A percentile compares a stretch with the other conserved stretches of the same genome.
These are phyloP conservation scores for Pedicia rivosa DNA, from an alignment of 2,888 invertebrate genomes.

Conservation along the genomic window DNA sequence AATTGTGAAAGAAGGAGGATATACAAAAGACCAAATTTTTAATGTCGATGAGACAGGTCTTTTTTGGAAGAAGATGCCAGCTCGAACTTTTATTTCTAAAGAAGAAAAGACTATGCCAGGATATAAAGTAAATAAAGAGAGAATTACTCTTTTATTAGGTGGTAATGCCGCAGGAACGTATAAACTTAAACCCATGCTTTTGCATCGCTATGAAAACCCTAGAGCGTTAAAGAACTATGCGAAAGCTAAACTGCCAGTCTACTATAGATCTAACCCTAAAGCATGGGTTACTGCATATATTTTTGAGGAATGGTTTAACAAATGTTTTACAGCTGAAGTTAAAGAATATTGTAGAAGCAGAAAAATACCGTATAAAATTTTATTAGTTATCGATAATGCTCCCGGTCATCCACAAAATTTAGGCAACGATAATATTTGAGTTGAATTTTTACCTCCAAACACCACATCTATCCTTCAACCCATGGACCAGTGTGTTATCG, in stretches of 20 bases:
- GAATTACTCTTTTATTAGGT: conserved; percentile 17
- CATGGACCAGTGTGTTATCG: no score
- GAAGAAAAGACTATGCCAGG: conserved; percentile 15
- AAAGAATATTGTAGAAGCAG: conserved; percentile 12
- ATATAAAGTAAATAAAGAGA: conserved; percentile 16
- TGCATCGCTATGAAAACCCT: conserved; percentile 16
- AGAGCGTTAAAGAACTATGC: conserved; percentile 15
- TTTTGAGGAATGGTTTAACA: conserved; percentile 13
- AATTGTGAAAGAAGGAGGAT: conserved; percentile 2
- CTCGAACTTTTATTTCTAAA: conserved; percentile 17
- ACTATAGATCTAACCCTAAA: conserved; percentile 17
- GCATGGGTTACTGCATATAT: conserved; percentile 14
- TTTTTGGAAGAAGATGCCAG: conserved; percentile 18
- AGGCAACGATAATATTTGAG: no score
- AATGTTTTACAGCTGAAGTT: conserved; percentile 13
- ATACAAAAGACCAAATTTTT: conserved; percentile 13
- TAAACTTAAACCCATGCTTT: conserved; percentile 14
- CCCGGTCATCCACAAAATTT: conserved; percentile 15
- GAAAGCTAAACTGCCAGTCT: conserved; percentile 15
- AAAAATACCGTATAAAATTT: conserved; percentile 12
- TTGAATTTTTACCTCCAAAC: no score
- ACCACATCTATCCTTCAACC: no score
- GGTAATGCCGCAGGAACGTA: conserved; percentile 18
- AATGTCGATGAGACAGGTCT: conserved; percentile 15
- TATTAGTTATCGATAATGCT: conserved; percentile 15